phyloP scores from a whole-genome alignment of 2,797 vertebrate genomes.

The Spatula clypeata region DNA sequence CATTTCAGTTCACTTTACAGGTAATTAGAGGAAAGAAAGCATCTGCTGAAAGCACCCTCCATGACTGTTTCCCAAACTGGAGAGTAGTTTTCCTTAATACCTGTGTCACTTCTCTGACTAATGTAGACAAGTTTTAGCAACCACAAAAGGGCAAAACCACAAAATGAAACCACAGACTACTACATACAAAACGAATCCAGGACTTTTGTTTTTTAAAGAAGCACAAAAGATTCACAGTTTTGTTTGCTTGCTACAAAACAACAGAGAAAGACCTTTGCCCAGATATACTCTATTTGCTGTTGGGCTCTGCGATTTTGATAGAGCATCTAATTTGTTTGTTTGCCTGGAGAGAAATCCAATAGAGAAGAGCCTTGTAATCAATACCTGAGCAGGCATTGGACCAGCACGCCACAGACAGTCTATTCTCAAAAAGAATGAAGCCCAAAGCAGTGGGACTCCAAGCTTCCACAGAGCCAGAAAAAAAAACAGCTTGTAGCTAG shows the following conservation, averaged over 20 bases:
- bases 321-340: neutral
- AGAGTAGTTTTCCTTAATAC: neutral
- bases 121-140: neutral
- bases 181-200: neutral
- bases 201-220: neutral
- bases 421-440: neutral
- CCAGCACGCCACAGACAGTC: neutral
- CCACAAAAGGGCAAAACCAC: neutral
- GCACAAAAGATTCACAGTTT: neutral
- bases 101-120: neutral
- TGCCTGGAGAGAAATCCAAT: slow-evolving; percentile 28
- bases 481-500: neutral
- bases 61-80: neutral
- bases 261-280: neutral
- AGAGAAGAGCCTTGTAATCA: neutral
- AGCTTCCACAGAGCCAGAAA: neutral
- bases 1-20: neutral
- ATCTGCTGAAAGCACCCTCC: too few relatives aligned
- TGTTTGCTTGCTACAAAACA: neutral
- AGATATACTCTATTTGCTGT: neutral
- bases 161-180: neutral
- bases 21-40: neutral
- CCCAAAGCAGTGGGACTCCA: neutral
- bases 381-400: neutral
- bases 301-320: neutral